Conservation (phyloP, 2,797 vertebrate species). For the Chrosomus eos region DNA sequence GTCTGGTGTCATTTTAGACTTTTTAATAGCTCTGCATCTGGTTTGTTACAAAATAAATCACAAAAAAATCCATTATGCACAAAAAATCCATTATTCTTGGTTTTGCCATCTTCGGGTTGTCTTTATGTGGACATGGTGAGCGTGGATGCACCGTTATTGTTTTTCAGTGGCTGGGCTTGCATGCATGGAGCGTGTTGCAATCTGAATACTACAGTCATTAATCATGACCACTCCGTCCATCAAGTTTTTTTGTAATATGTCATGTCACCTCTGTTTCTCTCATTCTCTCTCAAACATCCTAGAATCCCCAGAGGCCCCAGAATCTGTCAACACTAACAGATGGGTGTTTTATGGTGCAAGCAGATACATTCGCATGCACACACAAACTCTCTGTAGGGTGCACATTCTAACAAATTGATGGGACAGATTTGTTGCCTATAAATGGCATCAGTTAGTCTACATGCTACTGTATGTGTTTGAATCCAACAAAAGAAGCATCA, state of each 20-base stretch:
- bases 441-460: conserved; percentile 67
- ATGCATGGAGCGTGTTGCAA: background rate
- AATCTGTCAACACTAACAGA: conserved; percentile 72
- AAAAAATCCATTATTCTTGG: background rate
- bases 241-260: conserved; percentile 47
- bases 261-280: conserved; percentile 43
- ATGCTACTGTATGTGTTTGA: conserved; percentile 51
- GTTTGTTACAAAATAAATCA: background rate
- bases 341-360: conserved; percentile 61
- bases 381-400: conserved; percentile 41
- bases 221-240: conserved; percentile 30
- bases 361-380: conserved; percentile 40
- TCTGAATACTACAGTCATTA: conserved; percentile 40
- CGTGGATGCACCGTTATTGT: background rate
- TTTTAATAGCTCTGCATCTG: background rate
- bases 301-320: conserved; percentile 30
- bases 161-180: conserved; percentile 7
- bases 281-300: conserved; percentile 7
- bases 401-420: conserved; percentile 57
- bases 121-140: background rate
- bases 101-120: background rate
- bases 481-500: background rate
- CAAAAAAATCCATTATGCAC: background rate
- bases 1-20: background rate
- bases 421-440: conserved; percentile 66